These are phyloP conservation scores for Tetrao urogallus DNA, from an alignment of 2,113 vertebrate species.

Conservation along the genomic window DNA sequence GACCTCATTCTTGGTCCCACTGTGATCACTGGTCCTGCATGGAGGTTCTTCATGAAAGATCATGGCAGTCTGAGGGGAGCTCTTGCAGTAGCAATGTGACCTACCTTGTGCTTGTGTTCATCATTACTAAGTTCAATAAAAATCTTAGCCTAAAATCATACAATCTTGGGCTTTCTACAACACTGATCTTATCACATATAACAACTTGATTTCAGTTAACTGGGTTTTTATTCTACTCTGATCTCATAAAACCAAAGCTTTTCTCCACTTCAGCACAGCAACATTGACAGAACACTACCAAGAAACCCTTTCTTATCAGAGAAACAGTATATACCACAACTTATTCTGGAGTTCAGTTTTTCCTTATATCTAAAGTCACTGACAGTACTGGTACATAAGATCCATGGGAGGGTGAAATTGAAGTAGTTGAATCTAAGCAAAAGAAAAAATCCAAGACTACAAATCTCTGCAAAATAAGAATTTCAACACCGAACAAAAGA, in stretches of 20 bases:
- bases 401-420: fast-evolving
- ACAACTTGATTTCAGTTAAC: neutral
- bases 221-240: neutral
- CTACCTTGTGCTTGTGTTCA: neutral
- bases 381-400: neutral
- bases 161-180: neutral
- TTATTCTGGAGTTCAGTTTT: neutral
- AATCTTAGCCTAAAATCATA: neutral
- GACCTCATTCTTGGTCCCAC: neutral
- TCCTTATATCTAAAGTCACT: neutral
- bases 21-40: neutral
- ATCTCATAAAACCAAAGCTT: neutral
- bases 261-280: neutral
- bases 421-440: neutral
- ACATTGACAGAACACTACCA: neutral
- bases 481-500: neutral
- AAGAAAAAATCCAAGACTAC: neutral
- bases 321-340: neutral
- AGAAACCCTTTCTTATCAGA: neutral
- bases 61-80: neutral
- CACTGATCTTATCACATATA: neutral
- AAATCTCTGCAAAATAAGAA: neutral
- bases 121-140: neutral
- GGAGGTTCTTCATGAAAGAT: neutral
- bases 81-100: fast-evolving